A percentile compares a stretch with the other conserved stretches of the same genome.
phyloP scores from a whole-genome alignment of 2,113 vertebrate genomes.

The Phainopepla nitens region DNA sequence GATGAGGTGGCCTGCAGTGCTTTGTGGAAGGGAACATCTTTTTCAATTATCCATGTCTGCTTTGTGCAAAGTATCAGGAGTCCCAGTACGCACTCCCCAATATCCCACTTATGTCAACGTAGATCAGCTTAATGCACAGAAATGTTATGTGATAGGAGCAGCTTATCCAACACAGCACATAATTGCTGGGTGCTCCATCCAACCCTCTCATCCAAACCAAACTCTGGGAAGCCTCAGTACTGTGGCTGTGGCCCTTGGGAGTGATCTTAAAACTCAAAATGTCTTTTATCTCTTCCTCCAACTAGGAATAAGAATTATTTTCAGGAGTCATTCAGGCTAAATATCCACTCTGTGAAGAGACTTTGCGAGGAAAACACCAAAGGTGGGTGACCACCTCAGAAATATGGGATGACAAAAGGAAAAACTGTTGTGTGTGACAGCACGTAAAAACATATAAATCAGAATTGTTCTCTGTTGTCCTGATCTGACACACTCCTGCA shows the following conservation, averaged over 20 bases:
- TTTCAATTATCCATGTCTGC: not conserved
- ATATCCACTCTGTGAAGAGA: not conserved
- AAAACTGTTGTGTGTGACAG: not conserved
- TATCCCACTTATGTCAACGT: not conserved
- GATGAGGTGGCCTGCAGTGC: conserved; percentile 1
- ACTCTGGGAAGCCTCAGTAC: not conserved
- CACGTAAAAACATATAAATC: not conserved
- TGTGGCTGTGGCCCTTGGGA: not conserved
- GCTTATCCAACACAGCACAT: not conserved
- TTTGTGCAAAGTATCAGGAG: not conserved
- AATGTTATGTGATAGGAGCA: not conserved
- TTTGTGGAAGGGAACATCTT: not conserved
- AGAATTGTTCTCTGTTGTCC: not conserved
- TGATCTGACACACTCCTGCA: not conserved
- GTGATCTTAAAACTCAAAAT: not conserved
- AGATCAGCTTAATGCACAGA: not conserved
- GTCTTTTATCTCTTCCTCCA: not conserved
- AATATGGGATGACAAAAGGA: not conserved
- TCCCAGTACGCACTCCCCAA: not conserved
- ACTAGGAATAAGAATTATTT: not conserved
- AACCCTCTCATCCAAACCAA: not conserved
- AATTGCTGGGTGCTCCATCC: not conserved
- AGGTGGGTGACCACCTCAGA: not conserved
- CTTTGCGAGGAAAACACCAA: accelerated
- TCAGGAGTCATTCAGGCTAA: not conserved